phyloP scores from a whole-genome alignment of 2,113 vertebrate species.

The Emydura subglobosa region DNA sequence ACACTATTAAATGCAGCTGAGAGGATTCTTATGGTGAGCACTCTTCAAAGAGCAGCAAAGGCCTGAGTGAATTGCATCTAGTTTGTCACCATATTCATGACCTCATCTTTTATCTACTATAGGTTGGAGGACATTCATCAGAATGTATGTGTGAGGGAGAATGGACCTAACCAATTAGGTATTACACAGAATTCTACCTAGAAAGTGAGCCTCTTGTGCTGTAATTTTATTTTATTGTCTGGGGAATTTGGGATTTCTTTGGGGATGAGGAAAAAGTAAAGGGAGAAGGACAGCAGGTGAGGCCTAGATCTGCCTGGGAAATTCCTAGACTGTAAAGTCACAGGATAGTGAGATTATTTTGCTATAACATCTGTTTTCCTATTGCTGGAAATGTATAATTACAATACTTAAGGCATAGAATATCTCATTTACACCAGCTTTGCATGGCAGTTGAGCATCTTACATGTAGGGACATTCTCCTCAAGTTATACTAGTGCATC shows the following conservation, averaged over 20 bases:
- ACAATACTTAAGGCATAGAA: not conserved
- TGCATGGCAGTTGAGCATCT: not conserved
- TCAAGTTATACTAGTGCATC: not conserved
- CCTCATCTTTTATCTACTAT: not conserved
- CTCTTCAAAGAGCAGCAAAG: not conserved
- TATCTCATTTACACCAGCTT: not conserved
- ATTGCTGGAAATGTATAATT: not conserved
- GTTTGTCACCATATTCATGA: not conserved
- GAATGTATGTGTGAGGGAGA: conserved; percentile 6
- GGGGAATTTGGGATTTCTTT: not conserved
- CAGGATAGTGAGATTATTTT: not conserved
- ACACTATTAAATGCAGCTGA: conserved; percentile 25
- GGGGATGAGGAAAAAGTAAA: not conserved
- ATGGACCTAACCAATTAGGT: conserved; percentile 9
- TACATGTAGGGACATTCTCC: not conserved
- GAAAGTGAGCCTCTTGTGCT: not conserved
- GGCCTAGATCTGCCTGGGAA: not conserved
- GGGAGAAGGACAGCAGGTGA: not conserved
- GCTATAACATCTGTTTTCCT: not conserved
- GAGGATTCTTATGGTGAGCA: not conserved
- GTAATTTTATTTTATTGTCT: not conserved
- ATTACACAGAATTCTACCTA: conserved; percentile 1
- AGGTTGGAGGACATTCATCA: not conserved
- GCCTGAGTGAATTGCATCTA: not conserved
- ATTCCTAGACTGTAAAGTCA: not conserved